A percentile compares a stretch with the other conserved stretches of the same genome.
Conservation (phyloP, 1,140 invertebrate species). For the Sitodiplosis mosellana region DNA sequence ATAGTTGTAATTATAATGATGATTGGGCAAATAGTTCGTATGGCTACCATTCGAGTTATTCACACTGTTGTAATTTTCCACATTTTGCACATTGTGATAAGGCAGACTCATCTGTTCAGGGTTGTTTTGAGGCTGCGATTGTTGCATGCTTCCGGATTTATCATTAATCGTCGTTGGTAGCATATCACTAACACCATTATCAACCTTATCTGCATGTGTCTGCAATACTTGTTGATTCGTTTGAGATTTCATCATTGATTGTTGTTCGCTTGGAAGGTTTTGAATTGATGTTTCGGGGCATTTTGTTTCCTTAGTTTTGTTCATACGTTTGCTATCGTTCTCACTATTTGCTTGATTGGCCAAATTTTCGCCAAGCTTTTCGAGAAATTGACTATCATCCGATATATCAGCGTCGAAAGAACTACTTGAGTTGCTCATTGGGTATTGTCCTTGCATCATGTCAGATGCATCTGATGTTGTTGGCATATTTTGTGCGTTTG, state of each 20-base stretch:
- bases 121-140: too few species aligned
- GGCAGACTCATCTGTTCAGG: too few species aligned
- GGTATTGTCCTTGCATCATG: neutral
- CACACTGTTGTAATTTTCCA: too few species aligned
- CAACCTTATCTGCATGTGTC: neutral
- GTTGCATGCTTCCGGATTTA: too few species aligned
- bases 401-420: constrained; percentile 1
- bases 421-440: neutral
- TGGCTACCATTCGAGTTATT: neutral
- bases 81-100: too few species aligned
- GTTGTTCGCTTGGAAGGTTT: neutral
- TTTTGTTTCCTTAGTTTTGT: too few species aligned
- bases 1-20: neutral
- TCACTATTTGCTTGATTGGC: neutral
- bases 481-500: neutral
- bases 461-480: neutral
- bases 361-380: neutral
- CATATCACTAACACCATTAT: neutral
- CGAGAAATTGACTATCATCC: neutral
- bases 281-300: too few species aligned
- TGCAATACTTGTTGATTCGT: too few species aligned
- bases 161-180: neutral
- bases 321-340: neutral
- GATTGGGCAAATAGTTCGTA: neutral
- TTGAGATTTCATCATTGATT: neutral